phyloP scores from a whole-genome alignment of 2,113 vertebrate genomes.

The Anas platyrhynchos region DNA sequence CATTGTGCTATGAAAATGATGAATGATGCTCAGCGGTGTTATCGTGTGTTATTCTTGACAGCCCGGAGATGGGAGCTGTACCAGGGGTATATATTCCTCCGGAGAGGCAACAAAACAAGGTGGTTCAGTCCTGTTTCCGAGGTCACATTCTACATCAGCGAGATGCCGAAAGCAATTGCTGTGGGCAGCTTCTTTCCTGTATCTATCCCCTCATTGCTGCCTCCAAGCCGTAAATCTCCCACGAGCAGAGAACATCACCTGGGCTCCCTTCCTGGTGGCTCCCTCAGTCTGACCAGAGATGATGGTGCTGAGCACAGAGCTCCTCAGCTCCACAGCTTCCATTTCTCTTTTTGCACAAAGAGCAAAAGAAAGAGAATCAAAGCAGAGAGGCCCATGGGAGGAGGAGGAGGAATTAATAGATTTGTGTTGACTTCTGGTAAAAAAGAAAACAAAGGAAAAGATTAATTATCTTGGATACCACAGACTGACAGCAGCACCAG shows the following conservation, averaged over 20 bases:
- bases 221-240: not conserved
- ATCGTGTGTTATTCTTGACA: slow-evolving; percentile 43
- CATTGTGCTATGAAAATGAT: slow-evolving; percentile 56
- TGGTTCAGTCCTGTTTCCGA: slow-evolving; percentile 15
- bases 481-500: not conserved
- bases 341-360: not conserved
- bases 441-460: not conserved
- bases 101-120: slow-evolving; percentile 55
- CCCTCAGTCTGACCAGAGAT: not conserved
- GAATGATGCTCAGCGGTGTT: not conserved
- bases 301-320: not conserved
- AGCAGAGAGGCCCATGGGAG: not conserved
- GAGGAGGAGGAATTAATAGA: not conserved
- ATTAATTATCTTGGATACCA: not conserved
- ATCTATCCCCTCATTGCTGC: not conserved
- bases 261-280: not conserved
- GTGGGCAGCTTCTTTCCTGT: not conserved
- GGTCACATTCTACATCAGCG: slow-evolving; percentile 1
- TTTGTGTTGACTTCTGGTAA: not conserved
- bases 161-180: slow-evolving; percentile 17
- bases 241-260: accelerated
- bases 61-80: slow-evolving; percentile 33
- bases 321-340: not conserved
- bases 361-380: not conserved
- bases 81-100: not conserved